A percentile compares a stretch with the other conserved stretches of the same genome.
Evolutionary conservation across 1,140 invertebrate genomes (phyloP).

Genomic region (Solenopsis fugax): DNA sequence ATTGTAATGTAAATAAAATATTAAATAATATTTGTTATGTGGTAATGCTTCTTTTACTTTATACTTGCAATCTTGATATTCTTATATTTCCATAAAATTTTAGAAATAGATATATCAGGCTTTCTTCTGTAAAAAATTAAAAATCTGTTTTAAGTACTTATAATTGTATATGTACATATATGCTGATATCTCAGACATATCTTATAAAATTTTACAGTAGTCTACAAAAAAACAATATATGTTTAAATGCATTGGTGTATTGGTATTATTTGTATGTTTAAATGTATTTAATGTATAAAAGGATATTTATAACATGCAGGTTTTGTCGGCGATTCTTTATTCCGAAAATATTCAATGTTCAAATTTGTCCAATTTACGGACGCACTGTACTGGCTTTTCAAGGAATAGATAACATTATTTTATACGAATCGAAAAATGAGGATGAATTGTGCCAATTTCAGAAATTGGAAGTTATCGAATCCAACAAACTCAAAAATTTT

Average conservation of each 20-base stretch:
- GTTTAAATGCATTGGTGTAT: background rate
- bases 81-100: background rate
- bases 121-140: background rate
- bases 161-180: background rate
- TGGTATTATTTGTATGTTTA: background rate
- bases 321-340: constrained; percentile 59
- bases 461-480: constrained; percentile 57
- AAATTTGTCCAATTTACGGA: constrained; percentile 71
- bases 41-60: background rate
- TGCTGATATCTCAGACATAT: background rate
- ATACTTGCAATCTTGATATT: background rate
- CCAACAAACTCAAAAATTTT: constrained; percentile 71
- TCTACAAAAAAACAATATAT: constrained; percentile 47
- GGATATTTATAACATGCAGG: constrained; percentile 59
- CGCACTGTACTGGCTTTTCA: constrained; percentile 67
- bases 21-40: background rate
- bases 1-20: background rate
- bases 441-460: background rate
- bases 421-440: constrained; percentile 76
- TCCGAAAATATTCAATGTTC: constrained; percentile 63
- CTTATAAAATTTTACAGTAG: constrained; percentile 21
- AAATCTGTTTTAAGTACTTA: background rate
- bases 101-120: background rate
- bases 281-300: no score
- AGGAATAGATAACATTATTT: constrained; percentile 60